Evolutionary conservation across 2,797 vertebrate species (phyloP).

Genomic region (Mastacembelus armatus): DNA sequence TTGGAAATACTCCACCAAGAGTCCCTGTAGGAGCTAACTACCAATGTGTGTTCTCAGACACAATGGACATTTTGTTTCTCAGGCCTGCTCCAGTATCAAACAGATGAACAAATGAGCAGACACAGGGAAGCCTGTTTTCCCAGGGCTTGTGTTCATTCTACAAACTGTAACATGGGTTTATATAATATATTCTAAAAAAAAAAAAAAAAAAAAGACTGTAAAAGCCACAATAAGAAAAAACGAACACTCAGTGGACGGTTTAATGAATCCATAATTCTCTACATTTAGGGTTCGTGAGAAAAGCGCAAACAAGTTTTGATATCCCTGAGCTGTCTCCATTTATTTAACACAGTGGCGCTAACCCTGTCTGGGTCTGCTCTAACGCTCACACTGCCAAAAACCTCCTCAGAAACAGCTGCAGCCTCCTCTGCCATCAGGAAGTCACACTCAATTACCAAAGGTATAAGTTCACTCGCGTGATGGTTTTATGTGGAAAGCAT

Average conservation of each 20-base stretch:
- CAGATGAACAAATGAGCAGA: slow-evolving; percentile 60
- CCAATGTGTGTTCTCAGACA: slow-evolving; percentile 69
- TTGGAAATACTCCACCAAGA: slow-evolving; percentile 71
- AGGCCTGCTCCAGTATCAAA: slow-evolving; percentile 58
- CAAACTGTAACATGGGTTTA: slow-evolving; percentile 6
- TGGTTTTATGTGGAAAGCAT: slow-evolving; percentile 65
- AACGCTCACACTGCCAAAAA: slow-evolving; percentile 58
- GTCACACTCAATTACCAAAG: slow-evolving; percentile 78
- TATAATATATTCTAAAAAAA: background rate
- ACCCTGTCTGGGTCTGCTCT: slow-evolving; percentile 43
- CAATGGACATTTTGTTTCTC: slow-evolving; percentile 73
- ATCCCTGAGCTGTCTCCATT: slow-evolving; percentile 41
- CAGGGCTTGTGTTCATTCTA: slow-evolving; percentile 29
- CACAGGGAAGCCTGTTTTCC: slow-evolving; percentile 37
- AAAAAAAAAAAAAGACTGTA: background rate
- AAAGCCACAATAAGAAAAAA: slow-evolving; percentile 15
- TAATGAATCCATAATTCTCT: slow-evolving; percentile 18
- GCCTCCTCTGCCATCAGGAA: slow-evolving; percentile 69
- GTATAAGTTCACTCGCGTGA: slow-evolving; percentile 57
- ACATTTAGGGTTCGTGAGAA: slow-evolving; percentile 14
- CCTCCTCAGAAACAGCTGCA: slow-evolving; percentile 68
- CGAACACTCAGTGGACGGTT: background rate
- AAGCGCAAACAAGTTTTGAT: slow-evolving; percentile 16
- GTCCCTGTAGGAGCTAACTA: slow-evolving; percentile 57
- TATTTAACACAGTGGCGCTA: slow-evolving; percentile 57